These are phyloP conservation scores for Lacanobia wlatinum DNA, from an alignment of 2,888 invertebrate species.

Conservation along the genomic window DNA sequence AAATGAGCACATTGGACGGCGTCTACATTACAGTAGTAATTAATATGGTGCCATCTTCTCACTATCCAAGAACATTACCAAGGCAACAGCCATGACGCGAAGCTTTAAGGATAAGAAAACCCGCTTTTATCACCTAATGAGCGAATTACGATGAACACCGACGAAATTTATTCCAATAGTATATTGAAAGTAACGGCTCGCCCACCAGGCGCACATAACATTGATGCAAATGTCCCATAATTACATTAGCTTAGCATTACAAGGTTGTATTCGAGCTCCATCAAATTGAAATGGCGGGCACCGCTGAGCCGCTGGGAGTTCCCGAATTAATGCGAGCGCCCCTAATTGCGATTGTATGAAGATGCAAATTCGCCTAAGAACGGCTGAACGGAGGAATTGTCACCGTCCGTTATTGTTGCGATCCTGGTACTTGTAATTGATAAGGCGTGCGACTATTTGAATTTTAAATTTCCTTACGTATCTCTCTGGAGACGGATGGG, in stretches of 20 bases:
- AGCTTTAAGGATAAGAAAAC: constrained; percentile 50
- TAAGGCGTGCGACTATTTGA: constrained; percentile 87
- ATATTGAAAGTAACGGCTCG: constrained; percentile 82
- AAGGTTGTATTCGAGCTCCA: constrained; percentile 78
- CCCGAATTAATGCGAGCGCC: constrained; percentile 70
- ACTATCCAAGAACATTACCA: constrained; percentile 43
- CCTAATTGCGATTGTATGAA: constrained; percentile 89
- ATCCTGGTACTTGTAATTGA: constrained; percentile 88
- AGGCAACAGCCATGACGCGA: constrained; percentile 44
- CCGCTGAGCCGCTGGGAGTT: constrained; percentile 65
- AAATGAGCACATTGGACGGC: constrained; percentile 41
- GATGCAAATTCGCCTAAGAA: constrained; percentile 87
- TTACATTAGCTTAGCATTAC: constrained; percentile 78
- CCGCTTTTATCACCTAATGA: constrained; percentile 62
- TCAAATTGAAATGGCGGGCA: constrained; percentile 77
- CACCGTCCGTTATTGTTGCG: constrained; percentile 79
- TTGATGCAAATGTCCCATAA: constrained; percentile 84
- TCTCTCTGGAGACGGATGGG: constrained; percentile 75
- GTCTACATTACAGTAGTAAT: constrained; percentile 41
- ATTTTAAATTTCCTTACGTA: constrained; percentile 83
- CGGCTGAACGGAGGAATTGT: constrained; percentile 78
- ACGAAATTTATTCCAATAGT: constrained; percentile 75
- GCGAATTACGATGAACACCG: constrained; percentile 61
- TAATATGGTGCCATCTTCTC: constrained; percentile 56
- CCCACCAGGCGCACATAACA: constrained; percentile 82